Conservation (phyloP, 2,113 vertebrate species). For the Leptobrachium ailaonicum region DNA sequence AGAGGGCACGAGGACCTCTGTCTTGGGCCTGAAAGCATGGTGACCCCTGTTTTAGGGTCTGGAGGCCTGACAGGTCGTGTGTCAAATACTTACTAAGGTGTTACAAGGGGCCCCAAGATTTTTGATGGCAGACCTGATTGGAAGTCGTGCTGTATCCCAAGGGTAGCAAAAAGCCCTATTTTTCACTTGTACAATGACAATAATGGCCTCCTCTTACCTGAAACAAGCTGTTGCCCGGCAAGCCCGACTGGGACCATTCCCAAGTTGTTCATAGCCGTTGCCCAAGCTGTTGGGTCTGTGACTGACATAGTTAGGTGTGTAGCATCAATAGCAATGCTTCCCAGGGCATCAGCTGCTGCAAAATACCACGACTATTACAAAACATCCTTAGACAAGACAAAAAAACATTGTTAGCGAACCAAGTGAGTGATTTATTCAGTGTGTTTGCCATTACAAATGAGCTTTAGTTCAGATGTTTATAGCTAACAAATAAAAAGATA, state of each 20-base stretch:
- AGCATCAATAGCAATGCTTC: slow-evolving; percentile 80
- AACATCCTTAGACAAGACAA: neutral
- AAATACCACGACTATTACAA: slow-evolving; percentile 29
- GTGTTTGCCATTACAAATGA: neutral
- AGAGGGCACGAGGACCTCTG: too few relatives aligned
- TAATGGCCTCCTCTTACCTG: slow-evolving; percentile 77
- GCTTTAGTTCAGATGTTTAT: slow-evolving; percentile 17
- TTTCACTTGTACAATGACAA: slow-evolving; percentile 12
- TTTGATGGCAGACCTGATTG: too few relatives aligned
- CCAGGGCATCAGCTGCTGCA: slow-evolving; percentile 83
- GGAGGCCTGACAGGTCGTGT: too few relatives aligned
- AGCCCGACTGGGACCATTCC: slow-evolving; percentile 89
- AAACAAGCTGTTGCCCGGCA: slow-evolving; percentile 84
- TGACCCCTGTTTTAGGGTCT: too few relatives aligned
- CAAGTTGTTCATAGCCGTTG: slow-evolving; percentile 92
- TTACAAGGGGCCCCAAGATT: too few relatives aligned
- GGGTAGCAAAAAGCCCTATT: neutral
- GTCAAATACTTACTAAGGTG: too few relatives aligned
- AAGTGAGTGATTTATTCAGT: slow-evolving; percentile 31
- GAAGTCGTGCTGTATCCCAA: neutral
- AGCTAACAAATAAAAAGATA: neutral
- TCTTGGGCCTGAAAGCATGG: too few relatives aligned
- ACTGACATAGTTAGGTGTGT: slow-evolving; percentile 83
- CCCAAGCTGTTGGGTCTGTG: slow-evolving; percentile 85
- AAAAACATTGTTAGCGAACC: slow-evolving; percentile 1